Percentiles rank a stretch among this genome's conserved stretches.
These are phyloP conservation scores for Deroplatys truncata DNA, from an alignment of 2,888 invertebrate genomes.

Conservation along the genomic window DNA sequence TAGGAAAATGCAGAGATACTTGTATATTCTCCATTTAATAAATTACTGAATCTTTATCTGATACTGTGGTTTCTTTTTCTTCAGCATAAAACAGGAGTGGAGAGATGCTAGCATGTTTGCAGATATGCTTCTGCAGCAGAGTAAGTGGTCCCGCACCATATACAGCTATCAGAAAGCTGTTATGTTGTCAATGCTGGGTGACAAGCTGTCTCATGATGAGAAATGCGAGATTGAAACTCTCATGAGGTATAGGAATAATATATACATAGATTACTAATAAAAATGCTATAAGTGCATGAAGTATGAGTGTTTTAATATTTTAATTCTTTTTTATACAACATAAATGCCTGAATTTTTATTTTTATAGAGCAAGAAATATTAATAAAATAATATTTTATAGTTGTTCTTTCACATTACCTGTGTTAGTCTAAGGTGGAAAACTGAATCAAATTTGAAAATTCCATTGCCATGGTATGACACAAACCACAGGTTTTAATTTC, in stretches of 20 bases:
- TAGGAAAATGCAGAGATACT: too few species aligned
- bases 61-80: conserved; percentile 31
- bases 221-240: conserved; percentile 57
- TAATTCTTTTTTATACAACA: background rate
- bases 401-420: too few species aligned
- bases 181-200: conserved; percentile 69
- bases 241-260: conserved; percentile 54
- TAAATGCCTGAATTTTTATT: too few species aligned
- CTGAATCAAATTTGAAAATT: too few species aligned
- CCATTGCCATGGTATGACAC: too few species aligned
- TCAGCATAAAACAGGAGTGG: conserved; percentile 70
- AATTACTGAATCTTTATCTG: background rate
- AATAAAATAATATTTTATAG: too few species aligned
- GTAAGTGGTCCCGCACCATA: conserved; percentile 88
- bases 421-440: too few species aligned
- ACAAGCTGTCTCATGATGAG: conserved; percentile 50
- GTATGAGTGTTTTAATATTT: background rate
- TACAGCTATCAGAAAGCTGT: conserved; percentile 88
- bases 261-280: conserved; percentile 4
- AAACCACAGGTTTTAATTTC: too few species aligned
- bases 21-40: too few species aligned
- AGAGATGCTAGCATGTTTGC: conserved; percentile 70
- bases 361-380: too few species aligned
- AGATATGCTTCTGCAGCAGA: conserved; percentile 65
- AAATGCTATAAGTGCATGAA: background rate